Evolutionary conservation across 2,888 invertebrate genomes (phyloP), one percentile per base, ranked within the genome.

Genomic region (Dinocampus coccinellae): DNA sequence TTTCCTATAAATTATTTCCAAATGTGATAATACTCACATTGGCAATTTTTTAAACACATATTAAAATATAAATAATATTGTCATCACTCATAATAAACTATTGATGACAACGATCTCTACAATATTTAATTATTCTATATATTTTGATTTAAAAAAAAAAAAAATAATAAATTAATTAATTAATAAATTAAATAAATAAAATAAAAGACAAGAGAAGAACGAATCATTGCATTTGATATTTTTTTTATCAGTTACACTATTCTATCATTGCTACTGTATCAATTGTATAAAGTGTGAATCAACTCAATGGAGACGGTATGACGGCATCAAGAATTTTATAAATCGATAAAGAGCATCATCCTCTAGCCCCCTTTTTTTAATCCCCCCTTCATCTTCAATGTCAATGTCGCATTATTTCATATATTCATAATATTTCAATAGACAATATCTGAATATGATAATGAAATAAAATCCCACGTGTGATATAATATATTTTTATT

Each of bases 1-100:
- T 9, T 16, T 16, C 3, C 7, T 7, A 76, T 79, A 75, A 79
- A 78, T 77, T 80, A 79, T n/a, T n/a, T n/a, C n/a, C n/a, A n/a
- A n/a, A n/a, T n/a, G n/a, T n/a, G n/a, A n/a, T n/a, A n/a, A n/a
- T n/a, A n/a, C n/a, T n/a, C n/a, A n/a, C n/a, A n/a, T n/a, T n/a
- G n/a, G n/a, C n/a, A n/a, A n/a, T n/a, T n/a, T n/a, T n/a, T n/a
- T n/a, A n/a, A n/a, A n/a, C n/a, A n/a, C n/a, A n/a, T n/a, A n/a
- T n/a, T n/a, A n/a, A n/a, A n/a, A n/a, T n/a, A n/a, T n/a, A n/a
- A n/a, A n/a, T n/a, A n/a, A n/a, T n/a, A n/a, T n/a, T n/a, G n/a
- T n/a, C n/a, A n/a, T n/a, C n/a, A n/a, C n/a, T n/a, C n/a, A n/a
- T n/a, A n/a, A n/a, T n/a, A n/a, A n/a, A n/a, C n/a, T n/a, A n/a